These are phyloP conservation scores for Leptinotarsa lineolata DNA, from an alignment of 1,140 invertebrate species.

Conservation along the genomic window DNA sequence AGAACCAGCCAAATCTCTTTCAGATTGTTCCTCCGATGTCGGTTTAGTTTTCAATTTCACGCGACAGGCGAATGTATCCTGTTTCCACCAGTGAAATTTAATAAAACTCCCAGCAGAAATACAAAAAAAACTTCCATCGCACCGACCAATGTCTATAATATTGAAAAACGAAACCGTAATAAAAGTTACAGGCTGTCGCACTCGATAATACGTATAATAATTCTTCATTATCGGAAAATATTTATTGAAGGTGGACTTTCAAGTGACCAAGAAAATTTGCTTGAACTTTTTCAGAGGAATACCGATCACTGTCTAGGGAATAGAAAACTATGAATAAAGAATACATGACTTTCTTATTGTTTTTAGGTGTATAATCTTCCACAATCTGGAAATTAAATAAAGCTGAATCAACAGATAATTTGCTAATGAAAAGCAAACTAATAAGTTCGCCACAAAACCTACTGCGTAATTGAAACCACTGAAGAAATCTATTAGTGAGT, in stretches of 20 bases:
- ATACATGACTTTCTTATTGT: background rate
- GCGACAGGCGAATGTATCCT: background rate
- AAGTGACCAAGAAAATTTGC: background rate
- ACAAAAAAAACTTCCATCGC: background rate
- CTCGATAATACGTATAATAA: background rate
- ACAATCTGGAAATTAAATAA: no score
- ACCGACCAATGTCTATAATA: background rate
- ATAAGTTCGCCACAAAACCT: no score
- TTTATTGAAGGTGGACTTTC: background rate
- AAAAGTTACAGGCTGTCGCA: background rate
- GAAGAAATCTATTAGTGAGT: no score
- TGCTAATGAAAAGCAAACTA: background rate
- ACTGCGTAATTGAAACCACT: no score
- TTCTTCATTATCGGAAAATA: background rate
- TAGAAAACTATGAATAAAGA: background rate
- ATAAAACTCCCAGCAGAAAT: background rate
- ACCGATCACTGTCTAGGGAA: background rate
- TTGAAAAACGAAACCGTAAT: slow-evolving; percentile 5
- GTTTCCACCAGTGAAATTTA: background rate
- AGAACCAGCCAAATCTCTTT: background rate
- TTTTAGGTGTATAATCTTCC: no score
- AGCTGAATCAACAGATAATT: background rate
- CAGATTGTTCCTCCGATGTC: background rate
- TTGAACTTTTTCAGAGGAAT: background rate
- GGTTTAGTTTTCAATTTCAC: background rate